Percentiles rank a stretch among this genome's conserved stretches.
phyloP scores from a whole-genome alignment of 1,140 invertebrate genomes.

The Drosophila ohnishii region DNA sequence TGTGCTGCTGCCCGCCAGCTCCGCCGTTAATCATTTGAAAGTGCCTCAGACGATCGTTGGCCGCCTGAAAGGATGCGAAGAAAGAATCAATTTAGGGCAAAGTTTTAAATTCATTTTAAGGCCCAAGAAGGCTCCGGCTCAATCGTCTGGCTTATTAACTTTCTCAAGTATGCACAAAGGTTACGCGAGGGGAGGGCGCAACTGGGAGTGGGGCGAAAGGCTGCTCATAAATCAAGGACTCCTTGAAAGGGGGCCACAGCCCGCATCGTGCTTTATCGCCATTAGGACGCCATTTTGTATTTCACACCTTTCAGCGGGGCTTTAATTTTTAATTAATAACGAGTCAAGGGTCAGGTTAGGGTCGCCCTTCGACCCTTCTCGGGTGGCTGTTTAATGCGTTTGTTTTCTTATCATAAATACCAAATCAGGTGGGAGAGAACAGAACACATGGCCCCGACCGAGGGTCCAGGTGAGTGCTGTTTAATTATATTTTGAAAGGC shows the following conservation, averaged over 20 bases:
- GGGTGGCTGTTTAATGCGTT: constrained; percentile 65
- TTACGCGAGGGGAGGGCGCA: neutral
- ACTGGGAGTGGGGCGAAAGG: neutral
- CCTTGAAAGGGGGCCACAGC: constrained; percentile 23
- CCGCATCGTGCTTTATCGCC: constrained; percentile 73
- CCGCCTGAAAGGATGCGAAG: constrained; percentile 60
- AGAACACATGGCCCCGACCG: constrained; percentile 57
- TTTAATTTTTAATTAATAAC: constrained; percentile 82
- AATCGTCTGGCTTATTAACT: constrained; percentile 55
- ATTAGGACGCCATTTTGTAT: constrained; percentile 75
- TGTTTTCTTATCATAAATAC: constrained; percentile 82
- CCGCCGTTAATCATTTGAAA: constrained; percentile 90
- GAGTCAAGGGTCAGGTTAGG: constrained; percentile 67
- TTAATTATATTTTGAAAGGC: constrained; percentile 76
- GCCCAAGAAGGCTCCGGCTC: constrained; percentile 6
- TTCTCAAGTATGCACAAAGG: constrained; percentile 63
- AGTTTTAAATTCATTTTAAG: constrained; percentile 59
- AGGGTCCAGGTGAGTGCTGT: constrained; percentile 63
- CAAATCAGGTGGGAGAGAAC: constrained; percentile 62
- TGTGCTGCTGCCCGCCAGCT: constrained; percentile 86
- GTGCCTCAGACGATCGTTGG: constrained; percentile 89
- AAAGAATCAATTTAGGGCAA: constrained; percentile 62
- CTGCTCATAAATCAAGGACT: constrained; percentile 72
- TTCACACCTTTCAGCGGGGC: constrained; percentile 78
- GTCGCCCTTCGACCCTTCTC: constrained; percentile 47